Percentiles rank a stretch among this genome's conserved stretches.
These are phyloP conservation scores for Nephila pilipes DNA, from an alignment of 1,140 invertebrate genomes.

Conservation along the genomic window DNA sequence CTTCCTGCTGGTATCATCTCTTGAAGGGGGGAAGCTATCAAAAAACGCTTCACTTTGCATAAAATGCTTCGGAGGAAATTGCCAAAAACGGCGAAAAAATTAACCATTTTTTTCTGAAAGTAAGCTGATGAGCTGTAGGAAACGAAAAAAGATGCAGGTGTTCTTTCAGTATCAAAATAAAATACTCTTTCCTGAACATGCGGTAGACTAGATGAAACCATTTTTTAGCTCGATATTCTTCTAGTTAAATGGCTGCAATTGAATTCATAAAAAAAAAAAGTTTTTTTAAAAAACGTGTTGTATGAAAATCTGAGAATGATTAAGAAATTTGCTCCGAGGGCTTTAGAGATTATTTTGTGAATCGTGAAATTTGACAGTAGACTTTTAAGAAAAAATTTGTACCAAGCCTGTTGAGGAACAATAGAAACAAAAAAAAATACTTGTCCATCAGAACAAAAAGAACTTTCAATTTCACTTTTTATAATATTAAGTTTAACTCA, in stretches of 20 bases:
- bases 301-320: not conserved
- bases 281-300: not conserved
- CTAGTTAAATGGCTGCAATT: not conserved
- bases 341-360: not conserved
- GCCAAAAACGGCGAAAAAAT: slow-evolving; percentile 7
- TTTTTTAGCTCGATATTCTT: not conserved
- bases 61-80: slow-evolving; percentile 49
- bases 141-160: slow-evolving; percentile 12
- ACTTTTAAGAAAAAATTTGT: too few species aligned
- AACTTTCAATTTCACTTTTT: too few species aligned
- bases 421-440: too few species aligned
- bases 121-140: slow-evolving; percentile 1
- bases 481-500: too few species aligned
- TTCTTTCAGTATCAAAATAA: slow-evolving; percentile 26
- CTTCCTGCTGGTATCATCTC: slow-evolving; percentile 27
- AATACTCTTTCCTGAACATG: not conserved
- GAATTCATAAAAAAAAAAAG: not conserved
- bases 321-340: not conserved
- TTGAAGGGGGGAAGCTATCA: slow-evolving; percentile 15
- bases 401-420: too few species aligned
- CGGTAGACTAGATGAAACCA: not conserved
- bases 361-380: not conserved
- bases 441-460: too few species aligned
- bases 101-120: slow-evolving; percentile 11
- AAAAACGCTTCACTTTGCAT: slow-evolving; percentile 68